Evolutionary conservation across 2,888 invertebrate species (phyloP), one percentile per base, ranked within the genome.

Genomic region (Callimorpha dominula): DNA sequence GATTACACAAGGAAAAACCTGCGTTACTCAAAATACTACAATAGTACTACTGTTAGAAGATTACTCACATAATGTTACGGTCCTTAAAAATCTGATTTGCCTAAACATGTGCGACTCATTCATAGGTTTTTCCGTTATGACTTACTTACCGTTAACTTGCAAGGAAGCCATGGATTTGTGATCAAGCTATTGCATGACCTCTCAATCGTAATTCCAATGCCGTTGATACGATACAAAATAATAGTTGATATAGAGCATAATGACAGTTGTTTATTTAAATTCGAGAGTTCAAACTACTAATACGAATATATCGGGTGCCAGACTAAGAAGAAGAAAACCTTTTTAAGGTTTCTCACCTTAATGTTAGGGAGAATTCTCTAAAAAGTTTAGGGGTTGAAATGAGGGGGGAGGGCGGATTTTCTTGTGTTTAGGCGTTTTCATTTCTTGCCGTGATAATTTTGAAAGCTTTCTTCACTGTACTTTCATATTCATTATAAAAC

Each of bases 1-100:
- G 74, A 81, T 72, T 75, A 75, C 77, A 81, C 64, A 66, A 69
- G 70, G 67, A 50, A 81, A 78, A 65, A 65, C 50, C 50, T 17
- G 12, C 17, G 50, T 40, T 60, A 62, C 46, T 49, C 4, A 49
- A 62, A 62, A 60, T 60, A 68, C 60, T 68, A 66, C 46, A n/a
- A 14, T 31, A 66, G 66, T 50, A 66, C 43, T 46, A 66, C 50
- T 65, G 50, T 65, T 40, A 50, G 50, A 65, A 40, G 50, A 65
- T 65, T 65, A 65, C 49, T 65, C 65, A 65, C 20, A 31, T 42
- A 15, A 17, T 17, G 15, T 65, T 9, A 31, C 40, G 5, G 31
- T 50, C 9, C 11, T 43, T 2, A 31, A 0, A 31, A 17, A 17
- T 52, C 17, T 7, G 52, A 31, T 31, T 60, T 31, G 14, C 14